Conservation (phyloP, 1,140 invertebrate genomes). For the Drosophila athabasca region DNA sequence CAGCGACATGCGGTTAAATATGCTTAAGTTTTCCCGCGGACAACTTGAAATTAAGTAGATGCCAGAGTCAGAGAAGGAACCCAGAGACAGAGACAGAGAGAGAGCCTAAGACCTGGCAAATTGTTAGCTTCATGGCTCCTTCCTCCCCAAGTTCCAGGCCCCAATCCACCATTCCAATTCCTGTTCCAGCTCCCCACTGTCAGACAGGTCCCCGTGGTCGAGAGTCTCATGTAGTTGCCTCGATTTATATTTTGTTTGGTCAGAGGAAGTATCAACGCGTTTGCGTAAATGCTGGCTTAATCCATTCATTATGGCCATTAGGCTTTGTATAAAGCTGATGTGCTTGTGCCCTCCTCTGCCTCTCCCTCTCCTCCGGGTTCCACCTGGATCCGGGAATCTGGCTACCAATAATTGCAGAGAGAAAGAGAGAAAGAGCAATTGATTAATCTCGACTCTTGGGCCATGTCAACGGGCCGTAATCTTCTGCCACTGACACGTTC, state of each 20-base stretch:
- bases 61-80: constrained; percentile 37
- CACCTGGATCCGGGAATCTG: background rate
- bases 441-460: constrained; percentile 44
- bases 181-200: background rate
- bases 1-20: constrained; percentile 78
- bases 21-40: constrained; percentile 79
- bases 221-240: constrained; percentile 44
- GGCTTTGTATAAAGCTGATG: constrained; percentile 55
- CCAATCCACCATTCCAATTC: background rate
- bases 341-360: background rate
- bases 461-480: constrained; percentile 46
- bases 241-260: constrained; percentile 81
- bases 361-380: background rate
- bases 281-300: constrained; percentile 75
- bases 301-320: constrained; percentile 80
- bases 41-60: constrained; percentile 79
- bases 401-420: constrained; percentile 30
- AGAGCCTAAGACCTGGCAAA: constrained; percentile 43
- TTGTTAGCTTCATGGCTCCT: constrained; percentile 17
- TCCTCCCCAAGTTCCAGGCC: background rate
- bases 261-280: constrained; percentile 75
- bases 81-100: background rate
- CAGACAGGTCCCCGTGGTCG: constrained; percentile 31
- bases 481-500: constrained; percentile 45
- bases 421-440: constrained; percentile 28